Percentiles rank a stretch among this genome's conserved stretches.
phyloP scores from a whole-genome alignment of 2,797 vertebrate genomes.

The Heterohyrax brucei region DNA sequence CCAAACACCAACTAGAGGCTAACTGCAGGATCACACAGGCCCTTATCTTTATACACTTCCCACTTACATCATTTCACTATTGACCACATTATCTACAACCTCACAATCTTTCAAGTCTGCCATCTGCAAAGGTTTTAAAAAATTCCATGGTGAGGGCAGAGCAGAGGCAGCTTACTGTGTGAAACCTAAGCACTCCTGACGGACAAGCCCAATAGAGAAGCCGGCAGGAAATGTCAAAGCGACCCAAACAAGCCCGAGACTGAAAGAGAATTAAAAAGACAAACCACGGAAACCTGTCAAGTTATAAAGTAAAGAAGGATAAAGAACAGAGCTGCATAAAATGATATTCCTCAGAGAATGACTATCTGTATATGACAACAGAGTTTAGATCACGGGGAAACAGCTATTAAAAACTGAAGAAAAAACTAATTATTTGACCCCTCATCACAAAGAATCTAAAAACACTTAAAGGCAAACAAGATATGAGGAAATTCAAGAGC shows the following conservation, averaged over 20 bases:
- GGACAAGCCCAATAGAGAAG: neutral
- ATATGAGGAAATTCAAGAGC: conserved; percentile 9
- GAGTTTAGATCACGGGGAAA: conserved; percentile 1
- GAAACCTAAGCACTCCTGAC: conserved; percentile 33
- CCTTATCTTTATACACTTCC: conserved; percentile 9
- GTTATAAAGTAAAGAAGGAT: conserved; percentile 55
- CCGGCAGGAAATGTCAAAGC: neutral
- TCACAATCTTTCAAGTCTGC: conserved; percentile 35
- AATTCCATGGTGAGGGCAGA: neutral
- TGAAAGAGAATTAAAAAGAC: conserved; percentile 32
- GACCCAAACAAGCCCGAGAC: neutral
- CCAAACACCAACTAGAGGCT: neutral
- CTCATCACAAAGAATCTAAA: conserved; percentile 33
- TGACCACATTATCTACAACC: conserved; percentile 25
- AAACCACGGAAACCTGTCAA: conserved; percentile 8
- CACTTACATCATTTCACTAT: conserved; percentile 54
- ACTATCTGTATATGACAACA: conserved; percentile 10
- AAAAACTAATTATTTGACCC: conserved; percentile 27
- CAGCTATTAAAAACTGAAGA: neutral
- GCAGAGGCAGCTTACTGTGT: neutral
- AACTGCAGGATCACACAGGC: neutral
- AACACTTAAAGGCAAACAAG: conserved; percentile 45
- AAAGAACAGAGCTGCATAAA: conserved; percentile 25
- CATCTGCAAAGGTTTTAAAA: conserved; percentile 21
- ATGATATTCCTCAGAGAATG: conserved; percentile 40